phyloP scores from a whole-genome alignment of 2,888 invertebrate genomes.

The Furcula furcula region DNA sequence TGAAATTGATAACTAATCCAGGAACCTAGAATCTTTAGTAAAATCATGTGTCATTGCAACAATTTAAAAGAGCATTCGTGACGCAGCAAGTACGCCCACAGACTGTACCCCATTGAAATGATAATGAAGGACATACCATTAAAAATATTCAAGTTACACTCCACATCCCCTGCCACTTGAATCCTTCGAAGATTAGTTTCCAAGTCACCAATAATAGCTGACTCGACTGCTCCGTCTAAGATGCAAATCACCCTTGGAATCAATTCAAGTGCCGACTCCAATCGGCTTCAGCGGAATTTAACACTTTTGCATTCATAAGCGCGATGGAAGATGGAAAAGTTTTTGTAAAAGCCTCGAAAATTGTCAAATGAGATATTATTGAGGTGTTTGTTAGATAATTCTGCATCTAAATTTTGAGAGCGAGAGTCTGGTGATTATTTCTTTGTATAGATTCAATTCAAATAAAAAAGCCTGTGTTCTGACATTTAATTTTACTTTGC shows the following conservation, averaged over 20 bases:
- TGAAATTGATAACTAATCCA: no score
- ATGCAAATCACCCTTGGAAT: constrained; percentile 18
- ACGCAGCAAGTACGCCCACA: background rate
- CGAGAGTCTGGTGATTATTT: no score
- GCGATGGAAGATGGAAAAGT: constrained; percentile 6
- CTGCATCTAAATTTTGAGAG: background rate
- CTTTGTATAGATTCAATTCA: no score
- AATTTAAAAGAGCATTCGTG: no score
- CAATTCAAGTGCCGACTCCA: constrained; percentile 13
- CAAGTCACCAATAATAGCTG: constrained; percentile 11
- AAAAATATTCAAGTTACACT: constrained; percentile 3
- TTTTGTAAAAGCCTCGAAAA: constrained; percentile 1
- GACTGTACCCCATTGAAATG: background rate
- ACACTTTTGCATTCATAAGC: constrained; percentile 7
- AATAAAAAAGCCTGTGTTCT: no score
- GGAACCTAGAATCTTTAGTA: no score
- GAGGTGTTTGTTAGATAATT: background rate
- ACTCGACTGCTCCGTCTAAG: constrained; percentile 13
- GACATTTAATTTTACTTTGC: no score
- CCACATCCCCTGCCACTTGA: constrained; percentile 1
- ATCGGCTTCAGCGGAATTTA: constrained; percentile 7
- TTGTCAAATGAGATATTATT: background rate
- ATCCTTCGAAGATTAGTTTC: constrained; percentile 1
- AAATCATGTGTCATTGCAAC: no score
- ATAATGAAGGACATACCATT: constrained; percentile 2